Evolutionary conservation across 2,888 invertebrate genomes (phyloP).

Genomic region (Brachynemurus nebulosus): DNA sequence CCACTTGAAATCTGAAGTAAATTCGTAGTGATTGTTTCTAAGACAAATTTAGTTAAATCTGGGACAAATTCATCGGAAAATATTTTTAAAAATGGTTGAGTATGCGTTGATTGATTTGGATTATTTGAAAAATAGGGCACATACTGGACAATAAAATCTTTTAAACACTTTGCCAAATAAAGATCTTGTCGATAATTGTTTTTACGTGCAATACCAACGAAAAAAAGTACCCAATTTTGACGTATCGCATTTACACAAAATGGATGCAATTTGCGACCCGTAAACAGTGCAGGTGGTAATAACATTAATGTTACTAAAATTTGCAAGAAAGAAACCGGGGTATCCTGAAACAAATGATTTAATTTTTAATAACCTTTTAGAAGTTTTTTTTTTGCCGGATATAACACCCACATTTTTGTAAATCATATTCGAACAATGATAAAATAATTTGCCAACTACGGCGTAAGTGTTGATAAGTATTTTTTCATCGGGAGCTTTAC

Average conservation of each 20-base stretch:
- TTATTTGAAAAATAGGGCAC: constrained; percentile 22
- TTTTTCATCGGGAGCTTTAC: constrained; percentile 2
- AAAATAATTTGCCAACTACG: background rate
- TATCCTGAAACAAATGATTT: constrained; percentile 3
- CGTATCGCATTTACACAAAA: constrained; percentile 33
- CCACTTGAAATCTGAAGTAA: constrained; percentile 18
- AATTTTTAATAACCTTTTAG: background rate
- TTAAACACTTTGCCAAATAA: constrained; percentile 34
- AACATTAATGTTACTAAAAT: constrained; percentile 35
- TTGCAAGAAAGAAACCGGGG: constrained; percentile 32
- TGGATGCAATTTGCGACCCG: constrained; percentile 31
- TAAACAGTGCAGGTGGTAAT: constrained; percentile 35
- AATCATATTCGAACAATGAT: constrained; percentile 3
- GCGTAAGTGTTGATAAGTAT: background rate
- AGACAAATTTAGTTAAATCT: constrained; percentile 15
- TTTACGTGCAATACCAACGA: constrained; percentile 36
- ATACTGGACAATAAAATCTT: constrained; percentile 31
- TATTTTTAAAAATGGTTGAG: constrained; percentile 10
- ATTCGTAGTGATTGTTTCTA: constrained; percentile 15
- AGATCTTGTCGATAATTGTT: constrained; percentile 33
- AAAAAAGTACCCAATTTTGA: constrained; percentile 36
- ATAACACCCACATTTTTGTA: constrained; percentile 2
- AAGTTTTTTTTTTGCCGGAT: background rate
- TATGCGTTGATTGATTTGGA: constrained; percentile 10
- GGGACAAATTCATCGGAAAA: constrained; percentile 13